A percentile compares a stretch with the other conserved stretches of the same genome.
Evolutionary conservation across 1,140 invertebrate genomes (phyloP).

Genomic region (Nilaparvata lugens): DNA sequence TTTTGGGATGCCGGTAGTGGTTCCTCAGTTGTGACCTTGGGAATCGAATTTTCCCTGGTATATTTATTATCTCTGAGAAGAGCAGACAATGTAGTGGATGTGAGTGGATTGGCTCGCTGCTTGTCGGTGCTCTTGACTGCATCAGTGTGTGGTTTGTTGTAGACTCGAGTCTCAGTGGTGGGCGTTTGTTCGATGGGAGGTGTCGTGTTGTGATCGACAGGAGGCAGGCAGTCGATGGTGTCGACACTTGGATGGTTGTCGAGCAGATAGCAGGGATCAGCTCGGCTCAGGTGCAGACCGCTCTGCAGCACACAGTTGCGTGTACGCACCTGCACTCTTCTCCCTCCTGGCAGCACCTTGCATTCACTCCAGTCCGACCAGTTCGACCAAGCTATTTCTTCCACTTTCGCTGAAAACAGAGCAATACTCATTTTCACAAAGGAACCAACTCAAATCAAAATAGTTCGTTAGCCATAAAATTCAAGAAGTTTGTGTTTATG

Average conservation of each 20-base stretch:
- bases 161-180: too few relatives aligned
- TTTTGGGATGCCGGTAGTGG: too few relatives aligned
- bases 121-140: too few relatives aligned
- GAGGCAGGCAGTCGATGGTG: neutral
- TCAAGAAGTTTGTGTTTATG: neutral
- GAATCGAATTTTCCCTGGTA: too few relatives aligned
- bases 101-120: too few relatives aligned
- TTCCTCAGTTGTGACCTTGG: too few relatives aligned
- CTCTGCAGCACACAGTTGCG: conserved; percentile 25
- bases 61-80: too few relatives aligned
- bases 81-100: too few relatives aligned
- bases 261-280: conserved; percentile 18
- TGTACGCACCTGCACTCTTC: conserved; percentile 18
- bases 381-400: conserved; percentile 25
- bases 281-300: conserved; percentile 19
- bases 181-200: neutral
- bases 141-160: too few relatives aligned
- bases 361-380: conserved; percentile 29
- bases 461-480: neutral
- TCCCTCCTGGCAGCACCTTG: conserved; percentile 12
- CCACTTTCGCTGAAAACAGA: conserved; percentile 20
- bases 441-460: too few relatives aligned
- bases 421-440: too few relatives aligned
- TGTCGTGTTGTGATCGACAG: neutral
- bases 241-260: neutral